Evolutionary conservation across 2,113 vertebrate species (phyloP), one percentile per base, ranked within the genome.

Genomic region (Apteryx owenii): DNA sequence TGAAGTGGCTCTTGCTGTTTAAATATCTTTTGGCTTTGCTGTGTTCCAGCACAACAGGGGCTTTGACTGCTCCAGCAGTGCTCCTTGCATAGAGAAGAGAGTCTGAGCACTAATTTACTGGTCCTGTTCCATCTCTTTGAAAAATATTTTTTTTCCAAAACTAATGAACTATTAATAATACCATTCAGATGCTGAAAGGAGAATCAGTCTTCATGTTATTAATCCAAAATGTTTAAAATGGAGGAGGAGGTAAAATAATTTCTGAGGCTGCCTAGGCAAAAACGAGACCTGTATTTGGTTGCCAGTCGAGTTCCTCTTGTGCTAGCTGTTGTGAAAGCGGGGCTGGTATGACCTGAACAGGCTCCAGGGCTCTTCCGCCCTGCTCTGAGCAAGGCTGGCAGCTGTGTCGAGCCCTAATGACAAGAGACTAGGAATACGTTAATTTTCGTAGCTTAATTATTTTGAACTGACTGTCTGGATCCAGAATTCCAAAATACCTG

Each of bases 1-100:
- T 96, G 94, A 95, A 95, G 93, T 95, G 92, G 75, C 90, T 92
- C 81, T 94, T 80, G 80, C 95, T 88, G 77, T 95, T 93, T 85
- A 87, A 96, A 92, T 90, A 51, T 91, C 92, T 91, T 12, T 78
- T 95, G 92, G 90, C 89, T 88, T 31, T 33, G 9, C 78, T 28
- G 72, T 69, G 53, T 82, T 88, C n/a, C 72, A 77, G 90, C 81
- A 44, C 70, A 21, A 3, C 0, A 0, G 50, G 58, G 33, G 36
- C 81, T 79, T 70, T 79, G 62, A 28, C 77, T 25, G 2, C 54
- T 95, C 73, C 31, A 81, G 85, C 77, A 10, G 0, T 15, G 80
- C 53, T 91, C 19, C 76, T 81, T 3, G 4, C 44, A 4, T 17
- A 13, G 58, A 38, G 36, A 38, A 38, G 40, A 48, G 58, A 48